These are phyloP conservation scores for Penelope pileata DNA, from an alignment of 2,113 vertebrate genomes.

Conservation along the genomic window DNA sequence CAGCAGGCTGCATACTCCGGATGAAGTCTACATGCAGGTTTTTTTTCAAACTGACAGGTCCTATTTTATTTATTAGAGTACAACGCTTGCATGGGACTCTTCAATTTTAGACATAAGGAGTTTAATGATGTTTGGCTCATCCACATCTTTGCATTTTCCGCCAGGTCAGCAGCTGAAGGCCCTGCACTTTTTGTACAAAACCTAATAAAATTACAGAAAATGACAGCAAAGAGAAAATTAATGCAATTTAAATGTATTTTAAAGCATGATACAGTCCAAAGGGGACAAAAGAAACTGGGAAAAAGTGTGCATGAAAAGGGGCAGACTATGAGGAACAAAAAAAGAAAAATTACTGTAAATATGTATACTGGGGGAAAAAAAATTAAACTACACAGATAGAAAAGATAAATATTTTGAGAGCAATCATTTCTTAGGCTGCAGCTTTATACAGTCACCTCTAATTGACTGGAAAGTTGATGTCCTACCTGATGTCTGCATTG, in stretches of 20 bases:
- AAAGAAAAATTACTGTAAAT: neutral
- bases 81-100: conserved; percentile 42
- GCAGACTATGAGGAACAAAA: neutral
- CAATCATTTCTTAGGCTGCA: neutral
- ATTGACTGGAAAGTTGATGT: neutral
- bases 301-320: neutral
- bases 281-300: neutral
- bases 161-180: conserved; percentile 48
- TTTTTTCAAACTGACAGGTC: conserved; percentile 26
- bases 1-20: neutral
- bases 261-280: conserved; percentile 4
- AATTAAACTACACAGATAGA: neutral
- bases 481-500: neutral
- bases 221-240: conserved; percentile 52
- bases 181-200: conserved; percentile 50
- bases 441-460: neutral
- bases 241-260: conserved; percentile 48
- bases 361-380: neutral
- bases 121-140: conserved; percentile 45
- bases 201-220: conserved; percentile 61
- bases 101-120: conserved; percentile 51
- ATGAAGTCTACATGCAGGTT: neutral
- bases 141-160: conserved; percentile 41
- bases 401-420: neutral
- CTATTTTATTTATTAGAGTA: conserved; percentile 61